These are phyloP conservation scores for Polia nebulosa DNA, from an alignment of 2,888 invertebrate genomes.

Conservation along the genomic window DNA sequence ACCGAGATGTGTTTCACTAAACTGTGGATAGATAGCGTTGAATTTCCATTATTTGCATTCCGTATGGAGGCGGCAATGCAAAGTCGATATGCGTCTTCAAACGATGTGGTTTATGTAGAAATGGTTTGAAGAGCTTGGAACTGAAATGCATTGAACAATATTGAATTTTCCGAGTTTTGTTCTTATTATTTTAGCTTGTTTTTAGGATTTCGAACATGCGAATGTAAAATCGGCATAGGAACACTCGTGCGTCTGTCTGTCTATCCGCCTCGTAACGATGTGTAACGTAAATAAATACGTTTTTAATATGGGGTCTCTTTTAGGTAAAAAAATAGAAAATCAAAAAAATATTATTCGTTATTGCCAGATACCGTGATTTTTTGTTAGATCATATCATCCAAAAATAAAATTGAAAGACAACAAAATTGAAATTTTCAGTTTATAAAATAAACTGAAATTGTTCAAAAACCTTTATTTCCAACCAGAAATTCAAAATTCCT, in stretches of 20 bases:
- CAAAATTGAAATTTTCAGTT: not conserved
- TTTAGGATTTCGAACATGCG: too few relatives aligned
- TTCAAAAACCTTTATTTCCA: not conserved
- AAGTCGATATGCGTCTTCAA: conserved; percentile 47
- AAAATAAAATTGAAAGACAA: not conserved
- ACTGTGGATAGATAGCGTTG: conserved; percentile 28
- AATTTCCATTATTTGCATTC: conserved; percentile 53
- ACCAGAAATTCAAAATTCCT: not conserved
- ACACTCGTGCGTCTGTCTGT: too few relatives aligned
- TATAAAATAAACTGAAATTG: not conserved
- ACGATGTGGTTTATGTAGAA: conserved; percentile 46
- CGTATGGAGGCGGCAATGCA: conserved; percentile 39
- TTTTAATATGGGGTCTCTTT: too few relatives aligned
- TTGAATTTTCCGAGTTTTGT: not conserved
- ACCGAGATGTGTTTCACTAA: conserved; percentile 22
- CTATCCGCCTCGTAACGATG: too few relatives aligned
- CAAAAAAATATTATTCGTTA: too few relatives aligned
- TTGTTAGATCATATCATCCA: too few relatives aligned
- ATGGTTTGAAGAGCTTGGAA: conserved; percentile 25
- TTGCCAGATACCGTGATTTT: too few relatives aligned
- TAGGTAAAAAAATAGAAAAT: too few relatives aligned
- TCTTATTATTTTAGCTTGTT: not conserved
- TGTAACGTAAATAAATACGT: too few relatives aligned
- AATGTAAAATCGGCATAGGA: too few relatives aligned
- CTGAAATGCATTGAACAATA: conserved; percentile 36